Base-by-base conservation (phyloP, 2,797 vertebrate species). In the Cuniculus paca region DNA sequence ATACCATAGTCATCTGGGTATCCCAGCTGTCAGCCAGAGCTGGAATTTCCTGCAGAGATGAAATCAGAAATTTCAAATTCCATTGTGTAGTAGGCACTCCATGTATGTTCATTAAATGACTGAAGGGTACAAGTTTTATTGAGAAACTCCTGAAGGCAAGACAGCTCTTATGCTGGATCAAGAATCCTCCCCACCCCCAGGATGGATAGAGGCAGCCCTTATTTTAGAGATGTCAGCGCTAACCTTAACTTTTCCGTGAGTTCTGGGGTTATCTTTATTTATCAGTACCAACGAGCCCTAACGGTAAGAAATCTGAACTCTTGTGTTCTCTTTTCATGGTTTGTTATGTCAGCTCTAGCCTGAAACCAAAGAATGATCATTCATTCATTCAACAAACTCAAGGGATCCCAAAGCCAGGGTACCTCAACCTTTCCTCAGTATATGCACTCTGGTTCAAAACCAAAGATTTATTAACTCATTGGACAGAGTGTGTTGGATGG, bases 1-100 rank as follows among this genome's bases (percentile, higher is more conserved):
- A 0, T 13, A 0, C 0, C 24, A 0, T 78, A 12, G 50, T 56
- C 54, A 4, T 26, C 75, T 24, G 26, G 26, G 13, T 28, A 31
- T 26, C 36, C 20, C 11, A 17, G 14, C n/a, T 78, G 22, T 85
- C 36, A 26, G 56, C 26, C 31, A 48, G 54, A 77, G 19, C 61
- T 92, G 85, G 61, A 0, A 22, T 48, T 54, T 72, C 61, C 31
- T 31, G 17, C 4, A 16, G 81, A 0, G 28, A 48, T 22, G 63
- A 63, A 31, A 48, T 81, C 48, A 77, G 72, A 34, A 56, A 31
- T 70, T 81, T 52, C 24, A 45, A 85, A 3, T 75, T 58, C 83
- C 22, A 19, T 39, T 10, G 7, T 50, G 12, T 16, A 8, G 72
- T 36, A 70, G 39, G 39, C n/a, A n/a, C 45, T 63, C 16, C 2